These are phyloP conservation scores for Kryphioiulus occultus DNA, from an alignment of 2,888 invertebrate genomes.

Conservation along the genomic window DNA sequence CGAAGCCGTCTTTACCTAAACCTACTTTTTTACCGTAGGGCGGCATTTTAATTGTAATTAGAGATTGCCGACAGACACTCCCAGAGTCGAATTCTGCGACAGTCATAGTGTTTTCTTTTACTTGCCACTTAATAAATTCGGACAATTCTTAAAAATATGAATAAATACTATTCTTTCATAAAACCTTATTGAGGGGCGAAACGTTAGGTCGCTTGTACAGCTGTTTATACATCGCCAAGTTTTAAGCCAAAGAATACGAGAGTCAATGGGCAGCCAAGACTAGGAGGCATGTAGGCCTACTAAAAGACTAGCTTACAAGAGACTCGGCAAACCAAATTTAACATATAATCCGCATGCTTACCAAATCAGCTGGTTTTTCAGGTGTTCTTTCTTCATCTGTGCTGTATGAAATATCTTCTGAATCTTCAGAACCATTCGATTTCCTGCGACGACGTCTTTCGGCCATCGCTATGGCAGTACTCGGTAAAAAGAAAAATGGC, in stretches of 20 bases:
- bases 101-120: neutral
- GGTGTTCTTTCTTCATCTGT: conserved; percentile 51
- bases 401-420: conserved; percentile 52
- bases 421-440: conserved; percentile 51
- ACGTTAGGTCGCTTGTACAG: neutral
- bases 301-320: neutral
- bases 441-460: conserved; percentile 52
- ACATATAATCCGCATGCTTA: conserved; percentile 12
- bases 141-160: neutral
- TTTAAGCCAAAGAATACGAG: neutral
- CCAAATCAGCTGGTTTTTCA: conserved; percentile 51
- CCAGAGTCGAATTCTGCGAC: no score
- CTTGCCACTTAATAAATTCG: neutral
- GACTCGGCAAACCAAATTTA: neutral
- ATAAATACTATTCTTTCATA: neutral
- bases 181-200: neutral
- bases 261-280: neutral
- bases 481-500: neutral
- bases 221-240: neutral
- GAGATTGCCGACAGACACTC: no score
- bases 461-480: conserved; percentile 37
- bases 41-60: no score
- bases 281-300: neutral
- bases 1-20: no score
- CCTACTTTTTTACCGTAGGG: no score